Base-by-base conservation (phyloP, 2,113 vertebrate species). In the Ictalurus punctatus region DNA sequence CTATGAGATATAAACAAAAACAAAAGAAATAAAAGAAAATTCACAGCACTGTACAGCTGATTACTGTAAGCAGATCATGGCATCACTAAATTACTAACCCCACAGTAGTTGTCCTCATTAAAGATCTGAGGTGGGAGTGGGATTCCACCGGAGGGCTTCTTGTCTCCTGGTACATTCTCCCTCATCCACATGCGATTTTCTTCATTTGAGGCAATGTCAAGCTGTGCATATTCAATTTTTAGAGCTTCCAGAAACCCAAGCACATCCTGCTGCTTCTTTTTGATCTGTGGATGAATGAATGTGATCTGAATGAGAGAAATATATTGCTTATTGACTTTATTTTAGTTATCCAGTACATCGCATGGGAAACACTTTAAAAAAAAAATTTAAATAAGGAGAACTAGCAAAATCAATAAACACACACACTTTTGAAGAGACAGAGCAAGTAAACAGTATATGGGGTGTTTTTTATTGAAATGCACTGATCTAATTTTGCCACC, bases 211-310 rank as follows among this genome's bases (percentile, higher is more conserved):
- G 98, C 98, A 59, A 99, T 99, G 93, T 99, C 98, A 90, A 99
- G 92, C 88, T 96, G 96, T 89, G 98, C 93, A 89, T 98, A 99
- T 89, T 99, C 98, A 34, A 99, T 99, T 91, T 98, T 98, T 86
- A 99, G 97, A 37, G 98, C 98, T 93, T 98, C 98, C 91, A 99
- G 92, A 94, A 99, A 99, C 71, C 96, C 98, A 16, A 99, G 95
- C 48, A 99, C 98, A 94, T 99, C 98, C 91, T 99, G 98, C 91
- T 99, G 98, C 89, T 99, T 99, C 95, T 99, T 99, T 94, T 99
- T 99, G 93, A 99, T 99, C 98, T 99, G 93, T 34, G 80, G 79
- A 40, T 40, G 40, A 40, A 40, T 40, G 40, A 40, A 40, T 40
- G 40, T 40, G 4, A 40, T 40, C 40, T 40, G 86, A 27, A 82